These are phyloP conservation scores for Heteronetta atricapilla DNA, from an alignment of 2,113 vertebrate species.

Conservation along the genomic window DNA sequence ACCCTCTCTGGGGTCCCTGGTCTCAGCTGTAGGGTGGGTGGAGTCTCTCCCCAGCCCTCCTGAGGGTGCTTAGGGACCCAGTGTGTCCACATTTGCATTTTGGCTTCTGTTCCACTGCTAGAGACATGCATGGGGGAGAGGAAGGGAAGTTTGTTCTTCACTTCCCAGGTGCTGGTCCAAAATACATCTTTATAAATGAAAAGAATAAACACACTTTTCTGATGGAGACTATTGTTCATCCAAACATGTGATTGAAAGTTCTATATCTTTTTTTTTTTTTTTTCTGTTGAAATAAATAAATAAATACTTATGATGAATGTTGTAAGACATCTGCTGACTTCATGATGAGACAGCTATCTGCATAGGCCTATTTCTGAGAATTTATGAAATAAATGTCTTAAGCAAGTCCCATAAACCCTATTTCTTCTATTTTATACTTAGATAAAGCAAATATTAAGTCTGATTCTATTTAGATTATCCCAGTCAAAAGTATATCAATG, in stretches of 20 bases:
- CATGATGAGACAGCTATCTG: not conserved
- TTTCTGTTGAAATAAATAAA: not conserved
- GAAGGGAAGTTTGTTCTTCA: accelerated
- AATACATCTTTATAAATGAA: not conserved
- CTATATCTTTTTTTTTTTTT: not conserved
- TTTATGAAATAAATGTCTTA: not conserved
- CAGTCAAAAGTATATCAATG: not conserved
- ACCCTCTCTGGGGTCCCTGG: not conserved
- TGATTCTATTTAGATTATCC: constrained; percentile 12
- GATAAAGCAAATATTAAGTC: constrained; percentile 24
- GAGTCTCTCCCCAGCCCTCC: not conserved
- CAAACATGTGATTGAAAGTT: not conserved
- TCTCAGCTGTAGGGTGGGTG: not conserved
- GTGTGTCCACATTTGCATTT: not conserved
- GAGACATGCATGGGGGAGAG: not conserved
- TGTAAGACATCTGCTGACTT: not conserved
- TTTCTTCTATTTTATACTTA: not conserved
- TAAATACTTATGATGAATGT: not conserved
- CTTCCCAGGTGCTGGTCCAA: not conserved
- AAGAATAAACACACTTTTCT: not conserved
- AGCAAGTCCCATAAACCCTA: not conserved
- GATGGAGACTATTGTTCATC: not conserved
- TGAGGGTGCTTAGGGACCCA: not conserved
- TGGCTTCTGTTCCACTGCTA: not conserved
- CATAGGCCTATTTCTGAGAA: not conserved